Conservation (phyloP, 1,140 invertebrate species). For the Brachionus asplanchnoidis region DNA sequence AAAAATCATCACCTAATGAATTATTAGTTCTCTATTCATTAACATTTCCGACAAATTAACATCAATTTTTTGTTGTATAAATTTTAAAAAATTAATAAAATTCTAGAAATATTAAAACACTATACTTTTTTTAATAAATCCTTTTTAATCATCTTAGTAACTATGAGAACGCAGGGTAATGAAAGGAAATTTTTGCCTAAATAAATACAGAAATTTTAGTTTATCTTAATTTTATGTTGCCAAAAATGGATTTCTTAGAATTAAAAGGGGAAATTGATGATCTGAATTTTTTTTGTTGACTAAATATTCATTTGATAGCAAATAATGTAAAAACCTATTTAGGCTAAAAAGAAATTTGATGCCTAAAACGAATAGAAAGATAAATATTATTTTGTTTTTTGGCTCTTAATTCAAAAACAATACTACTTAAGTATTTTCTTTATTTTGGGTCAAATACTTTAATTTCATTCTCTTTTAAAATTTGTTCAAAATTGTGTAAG, state of each 20-base stretch:
- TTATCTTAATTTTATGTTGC: not conserved
- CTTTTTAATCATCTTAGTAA: not conserved
- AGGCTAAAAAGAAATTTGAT: not conserved
- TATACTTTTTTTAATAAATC: not conserved
- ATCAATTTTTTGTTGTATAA: not conserved
- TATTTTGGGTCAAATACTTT: not conserved
- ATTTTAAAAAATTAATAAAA: not conserved
- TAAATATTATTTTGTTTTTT: not conserved
- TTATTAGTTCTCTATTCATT: slow-evolving; percentile 33
- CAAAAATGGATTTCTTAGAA: not conserved
- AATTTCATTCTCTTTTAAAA: not conserved
- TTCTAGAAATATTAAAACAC: not conserved
- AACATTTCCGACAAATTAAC: slow-evolving; percentile 14
- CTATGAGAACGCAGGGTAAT: not conserved
- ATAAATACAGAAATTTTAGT: not conserved
- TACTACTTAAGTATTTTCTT: not conserved
- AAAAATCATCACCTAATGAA: not conserved
- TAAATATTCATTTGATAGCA: not conserved
- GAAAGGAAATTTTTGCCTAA: not conserved
- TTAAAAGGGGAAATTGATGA: not conserved
- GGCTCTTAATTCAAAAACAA: not conserved
- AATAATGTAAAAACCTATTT: not conserved
- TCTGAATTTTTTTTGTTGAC: not conserved
- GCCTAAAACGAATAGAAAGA: not conserved
- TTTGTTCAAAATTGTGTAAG: not conserved